Evolutionary conservation across 2,888 invertebrate genomes (phyloP).

Genomic region (Zaprionus obscuricornis): DNA sequence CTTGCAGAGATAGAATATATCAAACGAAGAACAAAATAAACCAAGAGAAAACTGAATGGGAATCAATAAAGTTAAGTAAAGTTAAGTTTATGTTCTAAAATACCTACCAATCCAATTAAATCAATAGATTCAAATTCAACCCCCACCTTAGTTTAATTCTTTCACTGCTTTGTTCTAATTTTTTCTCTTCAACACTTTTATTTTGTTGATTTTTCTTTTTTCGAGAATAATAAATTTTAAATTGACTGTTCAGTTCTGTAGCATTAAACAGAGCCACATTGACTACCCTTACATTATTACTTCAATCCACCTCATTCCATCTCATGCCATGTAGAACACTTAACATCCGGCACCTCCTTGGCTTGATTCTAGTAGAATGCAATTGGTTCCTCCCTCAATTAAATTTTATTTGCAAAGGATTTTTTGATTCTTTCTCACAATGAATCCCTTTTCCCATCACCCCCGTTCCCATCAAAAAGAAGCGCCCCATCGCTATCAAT

Average conservation of each 20-base stretch:
- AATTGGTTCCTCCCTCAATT: conserved; percentile 60
- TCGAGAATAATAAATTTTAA: conserved; percentile 71
- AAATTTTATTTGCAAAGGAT: conserved; percentile 69
- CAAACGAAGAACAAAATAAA: conserved; percentile 16
- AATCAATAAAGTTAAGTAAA: conserved; percentile 1
- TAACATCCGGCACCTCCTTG: conserved; percentile 41
- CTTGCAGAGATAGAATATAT: conserved; percentile 24
- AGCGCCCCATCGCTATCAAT: conserved; percentile 50
- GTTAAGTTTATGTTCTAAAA: too few relatives aligned
- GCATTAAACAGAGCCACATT: conserved; percentile 17
- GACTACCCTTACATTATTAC: too few relatives aligned
- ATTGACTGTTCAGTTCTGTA: too few relatives aligned
- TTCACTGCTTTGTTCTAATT: conserved; percentile 13
- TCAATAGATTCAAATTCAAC: not conserved
- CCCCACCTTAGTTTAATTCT: not conserved
- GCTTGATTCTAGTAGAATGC: conserved; percentile 15
- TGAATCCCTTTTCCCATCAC: conserved; percentile 1
- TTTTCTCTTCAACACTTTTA: conserved; percentile 40
- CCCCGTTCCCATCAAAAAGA: conserved; percentile 15
- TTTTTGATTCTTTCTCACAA: conserved; percentile 20
- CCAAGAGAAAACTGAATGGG: conserved; percentile 2
- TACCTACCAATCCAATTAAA: too few relatives aligned
- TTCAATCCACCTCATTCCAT: too few relatives aligned
- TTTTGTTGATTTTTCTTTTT: conserved; percentile 68
- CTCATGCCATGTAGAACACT: too few relatives aligned